A percentile compares a stretch with the other conserved stretches of the same genome.
These are phyloP conservation scores for Aptenodytes forsteri DNA, from an alignment of 2,113 vertebrate species.

Conservation along the genomic window DNA sequence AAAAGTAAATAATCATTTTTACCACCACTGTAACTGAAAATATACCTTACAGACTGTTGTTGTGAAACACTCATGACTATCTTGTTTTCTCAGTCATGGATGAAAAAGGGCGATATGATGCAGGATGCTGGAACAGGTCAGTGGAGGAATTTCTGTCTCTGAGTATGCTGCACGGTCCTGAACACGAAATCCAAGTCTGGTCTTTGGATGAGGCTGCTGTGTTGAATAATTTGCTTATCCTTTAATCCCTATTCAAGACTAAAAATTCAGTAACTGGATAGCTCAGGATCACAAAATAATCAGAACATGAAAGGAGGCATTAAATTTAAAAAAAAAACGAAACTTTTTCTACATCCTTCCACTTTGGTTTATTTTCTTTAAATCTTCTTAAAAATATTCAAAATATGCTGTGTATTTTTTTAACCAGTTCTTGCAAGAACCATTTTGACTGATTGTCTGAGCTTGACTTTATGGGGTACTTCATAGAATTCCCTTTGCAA, in stretches of 20 bases:
- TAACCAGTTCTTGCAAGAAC: not conserved
- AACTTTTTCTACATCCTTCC: not conserved
- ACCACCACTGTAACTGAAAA: not conserved
- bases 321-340: not conserved
- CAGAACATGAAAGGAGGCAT: not conserved
- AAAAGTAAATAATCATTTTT: not conserved
- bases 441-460: not conserved
- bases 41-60: fast-evolving
- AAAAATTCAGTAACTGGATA: not conserved
- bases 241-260: not conserved
- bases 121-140: not conserved
- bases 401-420: not conserved
- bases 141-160: not conserved
- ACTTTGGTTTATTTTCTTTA: not conserved
- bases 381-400: not conserved
- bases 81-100: not conserved
- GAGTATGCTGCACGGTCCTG: not conserved
- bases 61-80: not conserved
- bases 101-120: not conserved
- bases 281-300: not conserved
- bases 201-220: not conserved
- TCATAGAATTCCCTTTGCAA: not conserved
- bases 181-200: not conserved
- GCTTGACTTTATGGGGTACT: not conserved
- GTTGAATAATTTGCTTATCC: not conserved